Evolutionary conservation across 2,113 vertebrate genomes (phyloP).

Genomic region (Sinocyclocheilus grahami): DNA sequence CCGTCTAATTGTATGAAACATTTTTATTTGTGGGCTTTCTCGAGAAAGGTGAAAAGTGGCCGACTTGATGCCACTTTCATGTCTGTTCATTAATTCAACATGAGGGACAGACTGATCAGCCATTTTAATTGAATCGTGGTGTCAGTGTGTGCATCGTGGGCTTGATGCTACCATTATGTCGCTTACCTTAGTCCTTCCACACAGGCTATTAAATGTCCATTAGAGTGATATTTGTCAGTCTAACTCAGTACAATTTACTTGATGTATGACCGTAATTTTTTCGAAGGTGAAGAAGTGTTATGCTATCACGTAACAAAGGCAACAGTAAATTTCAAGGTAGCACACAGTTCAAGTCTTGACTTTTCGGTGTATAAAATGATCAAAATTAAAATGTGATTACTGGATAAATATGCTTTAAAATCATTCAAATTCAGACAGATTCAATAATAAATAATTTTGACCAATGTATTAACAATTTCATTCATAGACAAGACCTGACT

Average conservation of each 20-base stretch:
- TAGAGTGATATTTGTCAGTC: slow-evolving; percentile 57
- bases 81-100: slow-evolving; percentile 43
- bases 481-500: neutral
- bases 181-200: slow-evolving; percentile 44
- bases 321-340: slow-evolving; percentile 20
- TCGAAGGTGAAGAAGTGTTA: slow-evolving; percentile 49
- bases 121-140: slow-evolving; percentile 45
- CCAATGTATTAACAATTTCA: too few relatives aligned
- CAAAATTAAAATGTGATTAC: neutral
- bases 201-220: slow-evolving; percentile 54
- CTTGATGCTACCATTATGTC: slow-evolving; percentile 41
- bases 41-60: slow-evolving; percentile 60
- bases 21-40: slow-evolving; percentile 65
- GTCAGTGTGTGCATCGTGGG: slow-evolving; percentile 19
- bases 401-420: neutral
- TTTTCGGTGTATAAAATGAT: too few relatives aligned
- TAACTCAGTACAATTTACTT: slow-evolving; percentile 54
- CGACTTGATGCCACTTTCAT: slow-evolving; percentile 23
- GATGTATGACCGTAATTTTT: slow-evolving; percentile 53
- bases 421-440: neutral
- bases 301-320: slow-evolving; percentile 10
- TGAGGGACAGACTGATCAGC: neutral
- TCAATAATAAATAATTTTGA: neutral
- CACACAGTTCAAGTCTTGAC: neutral
- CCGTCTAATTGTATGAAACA: slow-evolving; percentile 70